Conservation (phyloP, 2,113 vertebrate genomes). For the Zapus hudsonius region DNA sequence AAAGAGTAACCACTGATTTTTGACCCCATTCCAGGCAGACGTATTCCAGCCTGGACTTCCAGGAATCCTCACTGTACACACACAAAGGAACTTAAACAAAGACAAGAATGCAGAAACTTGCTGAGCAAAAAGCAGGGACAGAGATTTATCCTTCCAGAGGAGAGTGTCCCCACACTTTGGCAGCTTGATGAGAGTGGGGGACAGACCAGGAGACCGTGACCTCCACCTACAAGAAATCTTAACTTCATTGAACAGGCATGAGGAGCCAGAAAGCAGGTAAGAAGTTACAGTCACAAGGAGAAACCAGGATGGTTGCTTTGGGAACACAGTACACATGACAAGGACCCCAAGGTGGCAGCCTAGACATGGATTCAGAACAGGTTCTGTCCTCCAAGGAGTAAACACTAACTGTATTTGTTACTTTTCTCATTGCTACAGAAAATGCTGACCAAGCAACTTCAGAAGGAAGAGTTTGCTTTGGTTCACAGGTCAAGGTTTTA, state of each 20-base stretch:
- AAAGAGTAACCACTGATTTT: rapidly evolving
- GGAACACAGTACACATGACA: rapidly evolving
- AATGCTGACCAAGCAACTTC: no score
- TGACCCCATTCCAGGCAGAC: background rate
- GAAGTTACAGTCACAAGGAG: background rate
- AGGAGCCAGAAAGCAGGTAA: background rate
- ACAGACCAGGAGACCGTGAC: background rate
- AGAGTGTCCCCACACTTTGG: background rate
- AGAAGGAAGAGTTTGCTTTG: no score
- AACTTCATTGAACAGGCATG: background rate
- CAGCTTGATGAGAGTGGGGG: background rate
- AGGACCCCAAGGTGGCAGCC: background rate
- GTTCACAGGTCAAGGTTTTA: no score
- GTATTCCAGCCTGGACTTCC: no score
- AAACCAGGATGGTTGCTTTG: no score
- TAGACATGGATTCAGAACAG: background rate
- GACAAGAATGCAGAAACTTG: rapidly evolving
- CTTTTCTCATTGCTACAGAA: no score
- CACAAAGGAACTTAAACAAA: background rate
- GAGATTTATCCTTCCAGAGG: rapidly evolving
- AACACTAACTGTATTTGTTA: no score
- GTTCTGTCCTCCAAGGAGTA: background rate
- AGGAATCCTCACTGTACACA: no score
- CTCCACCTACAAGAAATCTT: background rate
- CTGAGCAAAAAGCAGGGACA: rapidly evolving